Evolutionary conservation across 1,140 invertebrate species (phyloP), one percentile per base, ranked within the genome.

Genomic region (Drosophila elegans): DNA sequence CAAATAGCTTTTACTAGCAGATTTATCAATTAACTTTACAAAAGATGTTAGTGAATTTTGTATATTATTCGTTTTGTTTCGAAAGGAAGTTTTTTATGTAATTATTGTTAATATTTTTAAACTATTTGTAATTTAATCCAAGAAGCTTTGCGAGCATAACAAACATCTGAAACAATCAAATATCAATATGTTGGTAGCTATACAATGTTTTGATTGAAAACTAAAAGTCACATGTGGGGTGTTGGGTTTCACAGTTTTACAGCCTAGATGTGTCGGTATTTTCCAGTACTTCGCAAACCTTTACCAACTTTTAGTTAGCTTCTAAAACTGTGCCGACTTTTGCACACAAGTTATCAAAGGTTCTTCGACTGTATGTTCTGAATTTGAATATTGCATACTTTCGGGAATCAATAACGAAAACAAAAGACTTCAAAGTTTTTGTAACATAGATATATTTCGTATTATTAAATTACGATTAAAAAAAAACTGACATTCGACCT

Each of bases 401-500:
- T 42, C 1, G 4, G 32, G 34, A 38, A 12, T 12, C 10, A 10
- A 36, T 11, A 2, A 2, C 29, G 9, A 7, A 7, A 10, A 11
- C 11, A 12, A 6, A 10, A 3, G 1, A 29, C 2, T 32, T 42
- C 7, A 13, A 3, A 5, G 10, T 11, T 39, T 41, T 34, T 51
- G 36, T 49, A 67, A 67, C 64, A 68, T 69, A 34, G 55, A 34
- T n/a, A 44, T 51, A 36, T 27, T 39, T 16, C 68, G 55, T 34
- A 71, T 69, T 56, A 5, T 48, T 83, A 83, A 84, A 80, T 85
- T 85, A 86, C 16, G 49, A 46, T 64, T 66, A 57, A 84, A 76
- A 80, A 80, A 82, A 77, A 57, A 45, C 66, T 56, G 55, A 60
- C 73, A 69, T 62, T 84, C 63, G 74, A 86, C 82, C 74, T 85